A percentile compares a stretch with the other conserved stretches of the same genome.
These are phyloP conservation scores for Heloderma charlesbogerti DNA, from an alignment of 2,113 vertebrate species.

Conservation along the genomic window DNA sequence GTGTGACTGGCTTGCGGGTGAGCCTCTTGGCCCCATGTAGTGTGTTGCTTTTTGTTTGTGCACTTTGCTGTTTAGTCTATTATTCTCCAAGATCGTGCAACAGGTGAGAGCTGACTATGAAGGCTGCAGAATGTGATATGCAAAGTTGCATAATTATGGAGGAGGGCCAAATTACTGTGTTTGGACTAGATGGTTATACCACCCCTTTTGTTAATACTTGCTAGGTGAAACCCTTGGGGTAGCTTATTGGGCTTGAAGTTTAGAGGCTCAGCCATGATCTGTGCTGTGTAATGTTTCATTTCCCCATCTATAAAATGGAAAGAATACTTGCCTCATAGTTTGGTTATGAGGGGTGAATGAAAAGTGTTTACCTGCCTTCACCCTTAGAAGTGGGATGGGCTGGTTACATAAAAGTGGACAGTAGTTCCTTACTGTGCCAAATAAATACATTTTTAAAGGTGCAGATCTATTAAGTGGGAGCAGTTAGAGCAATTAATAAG, in stretches of 20 bases:
- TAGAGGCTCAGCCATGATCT: neutral
- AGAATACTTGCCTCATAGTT: neutral
- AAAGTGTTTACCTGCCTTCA: neutral
- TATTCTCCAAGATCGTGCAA: conserved; percentile 4
- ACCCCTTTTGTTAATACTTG: conserved; percentile 29
- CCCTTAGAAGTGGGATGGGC: neutral
- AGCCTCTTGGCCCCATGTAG: conserved; percentile 54
- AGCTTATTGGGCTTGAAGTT: neutral
- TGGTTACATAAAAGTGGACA: neutral
- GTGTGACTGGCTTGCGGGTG: conserved; percentile 50
- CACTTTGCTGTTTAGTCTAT: conserved; percentile 27
- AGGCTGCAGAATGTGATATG: neutral
- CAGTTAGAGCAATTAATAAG: neutral
- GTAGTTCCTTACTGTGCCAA: neutral
- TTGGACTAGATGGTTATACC: neutral
- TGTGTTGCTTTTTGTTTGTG: conserved; percentile 43
- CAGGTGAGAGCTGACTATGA: conserved; percentile 1
- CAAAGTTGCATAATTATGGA: conserved; percentile 9
- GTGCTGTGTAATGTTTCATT: neutral
- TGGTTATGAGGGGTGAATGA: neutral
- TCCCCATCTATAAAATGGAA: neutral
- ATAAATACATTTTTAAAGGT: neutral
- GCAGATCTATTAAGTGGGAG: neutral
- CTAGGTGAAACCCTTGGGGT: neutral
- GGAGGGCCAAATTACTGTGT: neutral